phyloP scores from a whole-genome alignment of 2,888 invertebrate genomes.

The Petrolisthes manimaculis region DNA sequence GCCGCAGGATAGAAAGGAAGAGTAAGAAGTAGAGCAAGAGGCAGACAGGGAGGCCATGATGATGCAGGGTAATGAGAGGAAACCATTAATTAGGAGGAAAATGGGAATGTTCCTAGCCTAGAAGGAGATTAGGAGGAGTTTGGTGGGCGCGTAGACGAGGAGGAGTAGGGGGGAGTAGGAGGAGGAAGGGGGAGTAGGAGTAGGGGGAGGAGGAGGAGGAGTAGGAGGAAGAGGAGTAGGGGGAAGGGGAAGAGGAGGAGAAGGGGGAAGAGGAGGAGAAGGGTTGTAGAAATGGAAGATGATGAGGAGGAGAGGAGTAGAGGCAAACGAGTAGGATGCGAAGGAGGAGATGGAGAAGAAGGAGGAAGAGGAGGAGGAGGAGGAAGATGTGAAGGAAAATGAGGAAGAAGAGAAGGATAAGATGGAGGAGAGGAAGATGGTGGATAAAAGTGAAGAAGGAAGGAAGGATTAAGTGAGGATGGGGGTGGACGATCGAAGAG shows the following conservation, averaged over 20 bases:
- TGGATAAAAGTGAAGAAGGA: neutral
- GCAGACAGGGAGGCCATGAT: constrained; percentile 16
- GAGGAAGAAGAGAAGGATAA: neutral
- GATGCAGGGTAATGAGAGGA: constrained; percentile 28
- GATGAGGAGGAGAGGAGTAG: constrained; percentile 3
- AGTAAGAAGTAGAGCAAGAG: constrained; percentile 4
- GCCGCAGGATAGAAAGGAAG: neutral
- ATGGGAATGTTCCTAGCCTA: constrained; percentile 23
- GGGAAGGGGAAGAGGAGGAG: neutral
- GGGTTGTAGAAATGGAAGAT: neutral
- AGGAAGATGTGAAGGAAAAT: neutral
- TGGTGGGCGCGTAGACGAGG: neutral
- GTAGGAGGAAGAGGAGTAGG: neutral
- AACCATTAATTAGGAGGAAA: constrained; percentile 26
- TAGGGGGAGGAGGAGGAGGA: neutral
- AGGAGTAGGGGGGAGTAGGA: neutral
- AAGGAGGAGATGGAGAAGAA: neutral
- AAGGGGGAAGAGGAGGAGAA: neutral
- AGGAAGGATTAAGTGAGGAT: neutral
- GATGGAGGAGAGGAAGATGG: neutral
- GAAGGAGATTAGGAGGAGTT: constrained; percentile 17
- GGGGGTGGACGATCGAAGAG: neutral
- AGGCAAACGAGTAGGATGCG: neutral
- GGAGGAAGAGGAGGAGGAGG: neutral
- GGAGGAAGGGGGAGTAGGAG: no score